Evolutionary conservation across 2,888 invertebrate genomes (phyloP), one percentile per base, ranked within the genome.

Genomic region (Drosophila borborema): DNA sequence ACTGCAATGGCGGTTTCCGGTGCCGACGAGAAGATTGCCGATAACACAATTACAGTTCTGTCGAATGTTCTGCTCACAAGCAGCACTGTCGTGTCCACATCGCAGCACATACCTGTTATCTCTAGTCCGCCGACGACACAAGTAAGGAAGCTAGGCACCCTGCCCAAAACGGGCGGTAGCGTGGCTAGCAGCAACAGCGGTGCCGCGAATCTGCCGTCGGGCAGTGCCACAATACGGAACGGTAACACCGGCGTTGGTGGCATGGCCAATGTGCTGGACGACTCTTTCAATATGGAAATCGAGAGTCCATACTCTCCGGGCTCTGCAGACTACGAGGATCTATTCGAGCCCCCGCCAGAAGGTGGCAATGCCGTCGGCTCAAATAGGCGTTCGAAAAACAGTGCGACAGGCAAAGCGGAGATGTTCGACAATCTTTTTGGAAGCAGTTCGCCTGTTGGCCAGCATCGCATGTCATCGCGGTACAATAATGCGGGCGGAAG

Each of bases 251-350:
- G 40, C 12, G 69, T 64, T 28, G 56, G 59, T 18, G 78, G 56
- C 28, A 59, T 59, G 18, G 64, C 65, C 10, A 53, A 61, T 10
- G 65, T 34, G 7, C 93, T 94, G 45, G 96, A 96, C 80, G 94
- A 94, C 55, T 82, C 90, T 12, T 95, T 94, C 78, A 77, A 86
- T 10, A 94, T 95, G 93, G 96, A 96, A 16, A 95, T 96, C 91
- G 96, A 96, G 80, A 97, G 97, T 28, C 98, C 98, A 0, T 97
- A 98, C 93, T 97, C 97, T 56, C 97, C 97, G 0, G 97, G 97
- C 53, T 97, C 97, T n/a, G 96, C 96, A 86, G 96, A 97, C 92
- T 97, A 97, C 91, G 97, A 97, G 86, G 97, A 97, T 92, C 94
- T 97, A 77, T 97, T 97, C 93, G 96, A 96, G 92, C 97, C 97